These are phyloP conservation scores for Passer domesticus DNA, from an alignment of 2,113 vertebrate genomes.

Conservation along the genomic window DNA sequence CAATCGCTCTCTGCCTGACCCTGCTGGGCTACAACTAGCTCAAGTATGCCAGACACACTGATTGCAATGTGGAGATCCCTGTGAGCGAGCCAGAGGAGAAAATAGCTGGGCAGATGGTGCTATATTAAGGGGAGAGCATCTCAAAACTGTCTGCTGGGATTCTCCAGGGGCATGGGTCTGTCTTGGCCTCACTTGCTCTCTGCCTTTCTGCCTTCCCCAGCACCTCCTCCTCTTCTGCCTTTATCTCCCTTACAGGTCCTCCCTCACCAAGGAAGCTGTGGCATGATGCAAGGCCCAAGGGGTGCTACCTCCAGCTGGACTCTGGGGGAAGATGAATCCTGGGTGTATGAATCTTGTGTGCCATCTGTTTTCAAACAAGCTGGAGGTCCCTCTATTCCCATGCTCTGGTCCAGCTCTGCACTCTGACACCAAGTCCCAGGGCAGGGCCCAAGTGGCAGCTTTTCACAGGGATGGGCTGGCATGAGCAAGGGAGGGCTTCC, in stretches of 20 bases:
- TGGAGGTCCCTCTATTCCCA: not conserved
- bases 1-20: not conserved
- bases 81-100: conserved; percentile 12
- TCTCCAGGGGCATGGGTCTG: not conserved
- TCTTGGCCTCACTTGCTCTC: conserved; percentile 60
- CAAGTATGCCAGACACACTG: conserved; percentile 44
- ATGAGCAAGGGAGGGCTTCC: not conserved
- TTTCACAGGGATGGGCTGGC: not conserved
- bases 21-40: not conserved
- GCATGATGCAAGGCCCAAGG: not conserved
- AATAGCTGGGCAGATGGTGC: conserved; percentile 56
- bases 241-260: not conserved
- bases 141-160: conserved; percentile 53
- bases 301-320: not conserved
- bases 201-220: not conserved
- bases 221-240: not conserved
- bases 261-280: not conserved
- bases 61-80: conserved; percentile 44
- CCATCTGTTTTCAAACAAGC: not conserved
- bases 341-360: not conserved
- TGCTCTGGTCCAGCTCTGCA: not conserved
- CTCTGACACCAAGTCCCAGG: not conserved
- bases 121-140: conserved; percentile 53
- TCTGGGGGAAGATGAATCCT: not conserved
- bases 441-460: not conserved